A percentile compares a stretch with the other conserved stretches of the same genome.
Conservation (phyloP, 2,113 vertebrate genomes). For the Tichodroma muraria region DNA sequence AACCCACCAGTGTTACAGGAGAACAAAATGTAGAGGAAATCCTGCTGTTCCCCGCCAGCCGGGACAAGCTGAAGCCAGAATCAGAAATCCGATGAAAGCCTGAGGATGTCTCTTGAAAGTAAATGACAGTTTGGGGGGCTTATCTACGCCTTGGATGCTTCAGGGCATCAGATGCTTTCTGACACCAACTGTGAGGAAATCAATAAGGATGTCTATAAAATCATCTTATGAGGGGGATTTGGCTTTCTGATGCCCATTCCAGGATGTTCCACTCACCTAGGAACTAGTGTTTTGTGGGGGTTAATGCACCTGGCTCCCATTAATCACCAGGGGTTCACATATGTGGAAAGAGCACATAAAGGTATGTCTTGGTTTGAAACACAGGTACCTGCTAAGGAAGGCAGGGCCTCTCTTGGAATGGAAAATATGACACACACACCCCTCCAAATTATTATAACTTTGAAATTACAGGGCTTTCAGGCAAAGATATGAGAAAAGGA, state of each 20-base stretch:
- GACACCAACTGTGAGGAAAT: background rate
- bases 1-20: background rate
- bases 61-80: background rate
- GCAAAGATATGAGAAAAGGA: background rate
- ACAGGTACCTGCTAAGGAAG: background rate
- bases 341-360: background rate
- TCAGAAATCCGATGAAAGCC: background rate
- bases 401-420: background rate
- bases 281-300: background rate
- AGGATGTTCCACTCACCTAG: background rate
- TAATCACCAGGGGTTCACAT: background rate
- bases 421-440: background rate
- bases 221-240: background rate
- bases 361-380: background rate
- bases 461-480: background rate
- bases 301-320: background rate
- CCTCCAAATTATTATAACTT: background rate
- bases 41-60: background rate
- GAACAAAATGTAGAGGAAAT: background rate
- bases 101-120: background rate
- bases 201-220: background rate
- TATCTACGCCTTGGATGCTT: background rate
- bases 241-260: background rate
- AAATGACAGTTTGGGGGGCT: background rate
- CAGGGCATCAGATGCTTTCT: background rate